phyloP scores from a whole-genome alignment of 2,797 vertebrate genomes.

The Hypotaenidia philippensis region DNA sequence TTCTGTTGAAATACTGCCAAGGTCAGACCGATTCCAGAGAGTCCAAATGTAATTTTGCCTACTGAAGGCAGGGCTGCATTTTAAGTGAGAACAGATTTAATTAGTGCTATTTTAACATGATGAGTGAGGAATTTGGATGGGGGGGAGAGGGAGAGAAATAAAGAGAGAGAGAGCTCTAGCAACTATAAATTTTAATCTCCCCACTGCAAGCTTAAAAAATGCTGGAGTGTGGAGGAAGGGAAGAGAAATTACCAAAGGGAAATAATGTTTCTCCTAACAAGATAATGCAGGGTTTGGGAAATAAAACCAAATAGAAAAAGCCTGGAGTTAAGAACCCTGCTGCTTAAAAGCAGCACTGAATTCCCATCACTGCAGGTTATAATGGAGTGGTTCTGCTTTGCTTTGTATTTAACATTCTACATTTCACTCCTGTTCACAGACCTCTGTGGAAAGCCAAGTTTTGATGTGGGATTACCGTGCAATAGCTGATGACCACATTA shows the following conservation, averaged over 20 bases:
- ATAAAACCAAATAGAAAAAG: constrained; percentile 69
- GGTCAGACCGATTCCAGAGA: not conserved
- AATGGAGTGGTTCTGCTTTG: constrained; percentile 66
- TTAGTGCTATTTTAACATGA: constrained; percentile 27
- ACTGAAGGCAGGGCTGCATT: not conserved
- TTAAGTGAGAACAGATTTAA: constrained; percentile 14
- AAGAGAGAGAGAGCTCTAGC: not conserved
- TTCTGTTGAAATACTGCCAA: constrained; percentile 2
- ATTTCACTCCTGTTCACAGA: constrained; percentile 48
- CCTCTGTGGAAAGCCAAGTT: constrained; percentile 28
- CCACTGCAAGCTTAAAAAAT: not conserved
- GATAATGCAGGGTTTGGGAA: constrained; percentile 66
- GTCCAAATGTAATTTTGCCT: constrained; percentile 29
- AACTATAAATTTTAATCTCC: constrained; percentile 18
- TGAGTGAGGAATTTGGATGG: constrained; percentile 4
- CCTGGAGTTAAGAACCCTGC: constrained; percentile 67
- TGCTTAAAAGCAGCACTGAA: constrained; percentile 71
- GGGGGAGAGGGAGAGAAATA: not conserved
- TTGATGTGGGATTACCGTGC: constrained; percentile 16
- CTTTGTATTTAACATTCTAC: constrained; percentile 67
- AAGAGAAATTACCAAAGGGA: constrained; percentile 53
- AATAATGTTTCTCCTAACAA: constrained; percentile 68
- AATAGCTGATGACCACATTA: constrained; percentile 60
- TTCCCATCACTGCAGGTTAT: constrained; percentile 63
- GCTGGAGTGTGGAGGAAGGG: not conserved